phyloP scores from a whole-genome alignment of 2,113 vertebrate species.

The Malaclemys terrapin region DNA sequence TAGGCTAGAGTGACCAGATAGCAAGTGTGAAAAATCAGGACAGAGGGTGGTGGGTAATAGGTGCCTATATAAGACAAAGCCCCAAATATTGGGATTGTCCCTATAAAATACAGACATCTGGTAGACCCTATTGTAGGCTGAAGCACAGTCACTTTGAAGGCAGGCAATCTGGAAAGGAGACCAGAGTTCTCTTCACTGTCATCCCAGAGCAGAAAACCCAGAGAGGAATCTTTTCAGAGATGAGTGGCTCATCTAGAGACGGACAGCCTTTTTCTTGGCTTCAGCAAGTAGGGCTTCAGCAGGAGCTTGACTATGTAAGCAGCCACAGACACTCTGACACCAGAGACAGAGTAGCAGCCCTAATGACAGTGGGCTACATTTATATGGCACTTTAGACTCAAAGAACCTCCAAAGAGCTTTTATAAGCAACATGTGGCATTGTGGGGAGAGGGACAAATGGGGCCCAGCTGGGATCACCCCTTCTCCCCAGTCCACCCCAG shows the following conservation, averaged over 20 bases:
- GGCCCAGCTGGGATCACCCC: neutral
- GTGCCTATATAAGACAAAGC: too few species aligned
- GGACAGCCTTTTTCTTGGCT: neutral
- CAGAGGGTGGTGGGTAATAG: too few species aligned
- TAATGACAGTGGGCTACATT: neutral
- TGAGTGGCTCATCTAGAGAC: neutral
- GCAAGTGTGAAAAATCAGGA: too few species aligned
- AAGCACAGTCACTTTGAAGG: neutral
- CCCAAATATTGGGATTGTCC: too few species aligned
- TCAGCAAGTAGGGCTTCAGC: neutral
- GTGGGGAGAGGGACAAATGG: neutral
- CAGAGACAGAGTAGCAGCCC: neutral
- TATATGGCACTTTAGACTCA: rapidly evolving
- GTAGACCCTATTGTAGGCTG: neutral
- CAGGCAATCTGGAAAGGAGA: neutral
- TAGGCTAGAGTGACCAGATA: neutral
- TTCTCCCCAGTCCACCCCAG: neutral
- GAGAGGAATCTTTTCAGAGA: neutral
- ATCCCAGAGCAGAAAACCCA: neutral
- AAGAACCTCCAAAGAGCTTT: rapidly evolving
- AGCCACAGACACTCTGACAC: neutral
- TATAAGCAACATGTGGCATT: neutral
- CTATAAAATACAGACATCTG: too few species aligned
- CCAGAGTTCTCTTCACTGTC: neutral
- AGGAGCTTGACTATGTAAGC: neutral